phyloP scores from a whole-genome alignment of 1,140 invertebrate species.

The Pteromalus puparum region DNA sequence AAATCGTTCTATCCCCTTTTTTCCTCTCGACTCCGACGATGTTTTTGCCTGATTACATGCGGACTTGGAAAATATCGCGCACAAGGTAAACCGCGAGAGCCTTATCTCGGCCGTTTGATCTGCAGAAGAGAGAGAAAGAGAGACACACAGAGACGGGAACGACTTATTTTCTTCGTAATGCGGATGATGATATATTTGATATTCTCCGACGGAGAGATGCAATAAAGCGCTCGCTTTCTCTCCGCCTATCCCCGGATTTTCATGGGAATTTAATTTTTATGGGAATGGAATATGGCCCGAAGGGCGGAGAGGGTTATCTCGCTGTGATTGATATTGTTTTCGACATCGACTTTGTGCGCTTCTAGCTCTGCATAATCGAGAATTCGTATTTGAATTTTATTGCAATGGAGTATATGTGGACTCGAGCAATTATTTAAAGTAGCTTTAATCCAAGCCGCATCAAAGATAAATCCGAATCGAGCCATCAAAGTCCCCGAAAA shows the following conservation, averaged over 20 bases:
- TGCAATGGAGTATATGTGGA: too few species aligned
- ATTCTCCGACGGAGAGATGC: slow-evolving; percentile 18
- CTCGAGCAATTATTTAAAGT: too few species aligned
- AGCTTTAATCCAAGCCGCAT: too few species aligned
- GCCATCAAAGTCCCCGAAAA: neutral
- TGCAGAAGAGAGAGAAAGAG: neutral
- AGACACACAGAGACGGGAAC: neutral
- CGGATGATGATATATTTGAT: slow-evolving; percentile 45
- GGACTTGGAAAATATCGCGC: slow-evolving; percentile 32
- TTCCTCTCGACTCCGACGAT: slow-evolving; percentile 34
- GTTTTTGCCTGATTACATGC: slow-evolving; percentile 47
- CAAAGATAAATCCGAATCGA: neutral
- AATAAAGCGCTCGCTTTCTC: slow-evolving; percentile 22
- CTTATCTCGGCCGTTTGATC: slow-evolving; percentile 48
- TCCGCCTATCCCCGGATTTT: neutral
- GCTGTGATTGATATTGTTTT: slow-evolving; percentile 22
- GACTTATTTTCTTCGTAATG: slow-evolving; percentile 47
- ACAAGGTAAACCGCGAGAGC: slow-evolving; percentile 26
- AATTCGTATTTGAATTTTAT: too few species aligned
- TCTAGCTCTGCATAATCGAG: too few species aligned
- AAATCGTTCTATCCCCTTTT: slow-evolving; percentile 6
- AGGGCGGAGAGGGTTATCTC: too few species aligned
- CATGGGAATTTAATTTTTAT: slow-evolving; percentile 51
- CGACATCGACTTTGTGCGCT: too few species aligned
- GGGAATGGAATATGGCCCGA: neutral